A percentile compares a stretch with the other conserved stretches of the same genome.
phyloP scores from a whole-genome alignment of 2,113 vertebrate species.

The Microtus oregoni region DNA sequence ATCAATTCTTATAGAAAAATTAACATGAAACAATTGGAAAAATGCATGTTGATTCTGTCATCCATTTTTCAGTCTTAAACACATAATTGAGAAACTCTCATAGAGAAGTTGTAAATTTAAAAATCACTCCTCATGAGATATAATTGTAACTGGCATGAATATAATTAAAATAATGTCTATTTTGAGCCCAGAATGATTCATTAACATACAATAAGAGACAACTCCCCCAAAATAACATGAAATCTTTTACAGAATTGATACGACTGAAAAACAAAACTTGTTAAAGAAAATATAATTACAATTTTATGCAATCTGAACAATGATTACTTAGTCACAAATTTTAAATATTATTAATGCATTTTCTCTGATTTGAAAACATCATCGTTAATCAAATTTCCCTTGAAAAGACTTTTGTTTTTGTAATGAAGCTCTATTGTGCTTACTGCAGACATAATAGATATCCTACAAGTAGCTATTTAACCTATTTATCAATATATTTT shows the following conservation, averaged over 20 bases:
- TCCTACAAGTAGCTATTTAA: neutral
- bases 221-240: neutral
- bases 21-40: neutral
- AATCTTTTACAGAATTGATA: neutral
- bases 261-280: neutral
- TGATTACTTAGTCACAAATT: neutral
- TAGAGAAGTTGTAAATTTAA: neutral
- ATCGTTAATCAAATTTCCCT: neutral
- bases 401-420: neutral
- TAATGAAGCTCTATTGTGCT: neutral
- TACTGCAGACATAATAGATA: neutral
- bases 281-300: neutral
- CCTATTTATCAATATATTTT: neutral
- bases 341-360: neutral
- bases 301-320: conserved; percentile 8
- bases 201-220: neutral
- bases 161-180: neutral
- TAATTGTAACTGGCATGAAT: neutral
- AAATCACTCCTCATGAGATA: neutral
- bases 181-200: neutral
- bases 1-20: neutral
- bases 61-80: neutral
- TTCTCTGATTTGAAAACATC: conserved; percentile 1
- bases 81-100: neutral
- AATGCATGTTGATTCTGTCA: neutral